Percentiles rank a stretch among this genome's conserved stretches.
These are phyloP conservation scores for Tinamus guttatus DNA, from an alignment of 2,113 vertebrate species.

Conservation along the genomic window DNA sequence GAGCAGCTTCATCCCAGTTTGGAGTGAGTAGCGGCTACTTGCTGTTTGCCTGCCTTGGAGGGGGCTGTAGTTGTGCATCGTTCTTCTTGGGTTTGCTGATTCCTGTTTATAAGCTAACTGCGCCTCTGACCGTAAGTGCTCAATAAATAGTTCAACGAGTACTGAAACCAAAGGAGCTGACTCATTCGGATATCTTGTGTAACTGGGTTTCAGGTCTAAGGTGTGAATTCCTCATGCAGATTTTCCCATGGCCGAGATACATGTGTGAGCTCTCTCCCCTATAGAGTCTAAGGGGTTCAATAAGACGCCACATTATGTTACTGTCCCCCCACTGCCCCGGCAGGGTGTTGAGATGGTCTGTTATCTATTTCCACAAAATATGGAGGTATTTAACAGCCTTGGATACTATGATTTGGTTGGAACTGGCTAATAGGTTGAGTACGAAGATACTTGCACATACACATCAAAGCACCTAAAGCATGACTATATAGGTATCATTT, in stretches of 20 bases:
- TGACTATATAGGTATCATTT: neutral
- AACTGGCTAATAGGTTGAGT: neutral
- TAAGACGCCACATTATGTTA: neutral
- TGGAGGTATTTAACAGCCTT: fast-evolving
- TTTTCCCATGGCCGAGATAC: fast-evolving
- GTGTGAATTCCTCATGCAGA: neutral
- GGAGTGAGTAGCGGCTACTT: neutral
- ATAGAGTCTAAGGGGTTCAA: neutral
- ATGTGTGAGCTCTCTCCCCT: neutral
- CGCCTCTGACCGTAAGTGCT: neutral
- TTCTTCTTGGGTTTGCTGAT: no score
- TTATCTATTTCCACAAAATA: neutral
- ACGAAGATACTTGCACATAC: neutral
- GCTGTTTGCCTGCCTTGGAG: neutral
- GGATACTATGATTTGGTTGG: neutral
- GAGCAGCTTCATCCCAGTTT: no score
- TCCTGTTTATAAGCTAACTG: no score
- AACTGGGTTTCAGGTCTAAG: neutral
- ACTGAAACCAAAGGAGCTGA: neutral
- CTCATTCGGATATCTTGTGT: neutral
- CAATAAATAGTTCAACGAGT: neutral
- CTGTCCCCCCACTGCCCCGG: no score
- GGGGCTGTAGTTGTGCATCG: no score
- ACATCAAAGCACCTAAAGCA: no score
- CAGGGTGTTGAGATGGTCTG: neutral